Evolutionary conservation across 2,113 vertebrate species (phyloP), one percentile per base, ranked within the genome.

Genomic region (Hippocampus comes): DNA sequence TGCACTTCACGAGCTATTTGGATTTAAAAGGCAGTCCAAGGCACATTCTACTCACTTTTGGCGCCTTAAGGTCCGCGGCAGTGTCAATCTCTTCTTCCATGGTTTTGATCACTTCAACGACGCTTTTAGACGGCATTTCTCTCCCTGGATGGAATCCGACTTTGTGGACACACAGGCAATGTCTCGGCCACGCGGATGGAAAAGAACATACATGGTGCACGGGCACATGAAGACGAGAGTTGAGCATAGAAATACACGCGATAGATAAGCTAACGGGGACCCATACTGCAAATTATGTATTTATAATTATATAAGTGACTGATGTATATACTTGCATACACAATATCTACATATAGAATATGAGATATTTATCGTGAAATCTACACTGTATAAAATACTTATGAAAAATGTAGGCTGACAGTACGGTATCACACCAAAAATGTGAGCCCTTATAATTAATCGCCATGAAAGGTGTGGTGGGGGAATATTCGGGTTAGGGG

Each of bases 71-170:
- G 23, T 84, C 87, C n/a, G 3, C 74, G 1, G 1, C 76, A 1
- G 81, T 82, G 73, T 89, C 87, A n/a, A 76, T 6, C 0, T 53
- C 73, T 14, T 82, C 75, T 0, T 86, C 85, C 82, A 89, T 89
- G 10, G 2, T 42, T 51, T 59, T 66, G 55, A 88, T 83, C 9
- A 46, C 82, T 18, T 88, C 75, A 76, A 86, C 71, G 1, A 80
- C 64, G n/a, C 89, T 72, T 76, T 90, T 91, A 68, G 85, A 75
- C 5, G 88, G 90, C 91, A 92, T 92, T 88, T 86, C 81, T 76
- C 70, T 56, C 34, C 74, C n/a, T 38, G 5, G 86, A 9, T 85
- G 81, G 67, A 66, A 70, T 43, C 82, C 89, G 57, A 82, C 78
- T 7, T 14, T 49, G 77, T 55, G 30, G 82, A 87, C 67, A 79